Base-by-base conservation (phyloP, 2,797 vertebrate genomes). In the Philypnodon macrostomus region DNA sequence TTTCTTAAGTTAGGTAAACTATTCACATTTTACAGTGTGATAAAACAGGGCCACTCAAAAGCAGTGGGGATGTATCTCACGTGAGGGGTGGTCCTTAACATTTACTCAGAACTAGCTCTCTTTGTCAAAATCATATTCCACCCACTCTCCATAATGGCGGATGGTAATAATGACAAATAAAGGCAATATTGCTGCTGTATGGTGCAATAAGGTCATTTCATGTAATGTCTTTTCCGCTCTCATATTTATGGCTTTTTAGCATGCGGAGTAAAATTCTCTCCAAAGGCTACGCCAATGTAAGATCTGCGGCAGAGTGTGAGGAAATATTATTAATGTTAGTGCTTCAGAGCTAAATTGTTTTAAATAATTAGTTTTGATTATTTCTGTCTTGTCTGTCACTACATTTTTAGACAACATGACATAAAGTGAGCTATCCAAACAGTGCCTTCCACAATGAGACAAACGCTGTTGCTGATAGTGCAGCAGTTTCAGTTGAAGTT, bases 111-210 rank as follows among this genome's bases (percentile, higher is more conserved):
- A n/a, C n/a, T n/a, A 67, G 70, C 61, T 71, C 44, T 75, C 75
- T 80, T 67, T 71, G 61, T 80, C 77, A 80, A 80, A 78, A 77
- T 86, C 77, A 80, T 85, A 88, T 87, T 86, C 85, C 71, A 63
- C 74, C 85, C 73, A 83, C 81, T 78, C 80, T 36, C 67, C 30
- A 58, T 70, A 78, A 85, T 71, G 53, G 74, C 52, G 56, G 73
- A 79, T 68, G 69, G 82, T 88, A 89, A 89, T 85, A 84, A 84
- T 85, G 82, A 87, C 75, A 88, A 86, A 87, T 86, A 84, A 85
- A 87, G 63, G 85, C 79, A 81, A 83, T 83, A 80, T 80, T 73
- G 65, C 70, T 58, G 63, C 55, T 69, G 63, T 68, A 75, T 81
- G 61, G 65, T 57, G 46, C 83, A 82, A 86, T 87, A 79, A 87